These are phyloP conservation scores for Parazoanthus atlanticus DNA, from an alignment of 92 coral and sea anemone genomes.

Conservation along the genomic window DNA sequence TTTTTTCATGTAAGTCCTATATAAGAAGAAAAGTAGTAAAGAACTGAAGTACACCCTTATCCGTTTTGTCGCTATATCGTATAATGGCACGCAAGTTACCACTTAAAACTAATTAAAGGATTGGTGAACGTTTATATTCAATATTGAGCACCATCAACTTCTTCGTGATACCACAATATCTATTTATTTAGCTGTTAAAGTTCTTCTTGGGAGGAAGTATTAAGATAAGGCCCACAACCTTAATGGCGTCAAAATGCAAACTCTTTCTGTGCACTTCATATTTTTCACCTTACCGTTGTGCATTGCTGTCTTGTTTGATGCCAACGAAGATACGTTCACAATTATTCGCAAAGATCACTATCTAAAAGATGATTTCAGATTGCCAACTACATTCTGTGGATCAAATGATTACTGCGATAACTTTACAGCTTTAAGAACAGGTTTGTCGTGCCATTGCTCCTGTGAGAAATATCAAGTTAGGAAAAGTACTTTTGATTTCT, in stretches of 20 bases:
- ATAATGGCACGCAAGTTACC: neutral
- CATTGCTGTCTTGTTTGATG: neutral
- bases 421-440: constrained; percentile 8
- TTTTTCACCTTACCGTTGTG: neutral
- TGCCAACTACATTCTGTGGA: constrained; percentile 5
- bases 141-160: too few species aligned
- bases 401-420: neutral
- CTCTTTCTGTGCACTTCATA: neutral
- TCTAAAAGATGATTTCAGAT: constrained; percentile 25
- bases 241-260: neutral
- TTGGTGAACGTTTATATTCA: neutral
- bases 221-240: neutral
- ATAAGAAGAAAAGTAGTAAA: neutral
- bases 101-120: neutral
- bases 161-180: neutral
- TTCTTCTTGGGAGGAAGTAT: neutral
- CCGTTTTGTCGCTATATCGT: neutral
- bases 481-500: constrained; percentile 16
- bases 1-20: neutral
- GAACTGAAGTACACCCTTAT: neutral
- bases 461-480: constrained; percentile 17
- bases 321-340: neutral
- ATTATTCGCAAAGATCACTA: constrained; percentile 9
- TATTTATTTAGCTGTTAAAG: too few species aligned
- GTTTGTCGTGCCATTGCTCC: neutral